phyloP scores from a whole-genome alignment of 2,888 invertebrate genomes.

The Lottia gigantea region DNA sequence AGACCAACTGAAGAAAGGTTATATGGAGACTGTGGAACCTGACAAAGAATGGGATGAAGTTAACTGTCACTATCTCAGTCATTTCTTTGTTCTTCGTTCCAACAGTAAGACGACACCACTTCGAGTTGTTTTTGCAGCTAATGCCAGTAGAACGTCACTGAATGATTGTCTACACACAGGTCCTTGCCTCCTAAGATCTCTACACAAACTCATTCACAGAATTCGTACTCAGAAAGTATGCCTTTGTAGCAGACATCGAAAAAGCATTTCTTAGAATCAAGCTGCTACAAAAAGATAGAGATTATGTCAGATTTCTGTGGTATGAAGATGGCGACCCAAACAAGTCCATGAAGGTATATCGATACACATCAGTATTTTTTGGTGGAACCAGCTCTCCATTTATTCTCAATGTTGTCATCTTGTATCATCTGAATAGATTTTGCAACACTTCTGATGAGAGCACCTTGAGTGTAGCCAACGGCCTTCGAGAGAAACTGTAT shows the following conservation, averaged over 20 bases:
- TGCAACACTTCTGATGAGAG: background rate
- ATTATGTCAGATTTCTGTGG: background rate
- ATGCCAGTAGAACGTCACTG: background rate
- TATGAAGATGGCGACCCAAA: background rate
- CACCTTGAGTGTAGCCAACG: background rate
- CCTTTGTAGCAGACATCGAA: background rate
- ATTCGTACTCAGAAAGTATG: background rate
- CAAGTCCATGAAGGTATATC: background rate
- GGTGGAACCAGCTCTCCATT: background rate
- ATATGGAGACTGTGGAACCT: background rate
- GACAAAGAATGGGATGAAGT: background rate
- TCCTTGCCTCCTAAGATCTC: background rate
- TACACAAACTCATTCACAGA: background rate
- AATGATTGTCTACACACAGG: constrained; percentile 4
- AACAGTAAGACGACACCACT: background rate
- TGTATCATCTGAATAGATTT: background rate
- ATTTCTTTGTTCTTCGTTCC: background rate
- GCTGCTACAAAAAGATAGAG: background rate
- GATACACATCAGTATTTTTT: background rate
- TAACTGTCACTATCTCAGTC: background rate
- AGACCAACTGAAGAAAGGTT: background rate
- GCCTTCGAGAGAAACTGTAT: background rate
- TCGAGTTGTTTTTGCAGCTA: background rate
- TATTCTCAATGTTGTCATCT: background rate
- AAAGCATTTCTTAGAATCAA: background rate